Evolutionary conservation across 2,797 vertebrate genomes (phyloP).

Genomic region (Ctenosaura bakeri): DNA sequence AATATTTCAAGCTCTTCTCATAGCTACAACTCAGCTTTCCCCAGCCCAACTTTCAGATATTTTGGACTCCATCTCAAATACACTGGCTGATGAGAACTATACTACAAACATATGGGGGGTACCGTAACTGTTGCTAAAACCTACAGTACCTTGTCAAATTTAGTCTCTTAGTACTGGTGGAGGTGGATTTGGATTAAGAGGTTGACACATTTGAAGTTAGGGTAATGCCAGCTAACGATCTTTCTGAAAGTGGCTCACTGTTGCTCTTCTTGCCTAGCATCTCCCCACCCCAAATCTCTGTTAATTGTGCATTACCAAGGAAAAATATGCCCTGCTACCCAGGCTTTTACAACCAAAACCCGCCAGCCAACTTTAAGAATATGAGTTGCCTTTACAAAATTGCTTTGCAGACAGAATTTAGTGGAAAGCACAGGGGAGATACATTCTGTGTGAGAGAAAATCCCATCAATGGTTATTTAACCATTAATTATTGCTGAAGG

Average conservation of each 20-base stretch:
- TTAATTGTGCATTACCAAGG: neutral
- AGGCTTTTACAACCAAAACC: neutral
- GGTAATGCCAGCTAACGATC: neutral
- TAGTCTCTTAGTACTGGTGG: no score
- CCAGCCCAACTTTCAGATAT: no score
- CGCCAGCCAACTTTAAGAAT: constrained; percentile 1
- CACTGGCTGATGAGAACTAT: no score
- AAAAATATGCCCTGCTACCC: neutral
- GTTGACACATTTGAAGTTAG: neutral
- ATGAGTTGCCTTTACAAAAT: neutral
- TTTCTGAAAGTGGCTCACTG: neutral
- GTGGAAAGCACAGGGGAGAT: neutral
- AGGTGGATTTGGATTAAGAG: neutral
- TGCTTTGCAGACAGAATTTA: neutral
- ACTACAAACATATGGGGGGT: no score
- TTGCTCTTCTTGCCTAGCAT: neutral
- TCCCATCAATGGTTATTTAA: constrained; percentile 15
- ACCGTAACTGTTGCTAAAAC: neutral
- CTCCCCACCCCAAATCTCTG: neutral
- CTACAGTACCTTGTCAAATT: neutral
- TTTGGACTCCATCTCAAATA: no score
- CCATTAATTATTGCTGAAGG: constrained; percentile 40
- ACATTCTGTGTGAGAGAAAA: neutral
- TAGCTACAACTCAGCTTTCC: neutral
- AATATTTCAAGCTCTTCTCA: neutral